These are phyloP conservation scores for Lophius americanus DNA, from an alignment of 2,797 vertebrate genomes.

Conservation along the genomic window DNA sequence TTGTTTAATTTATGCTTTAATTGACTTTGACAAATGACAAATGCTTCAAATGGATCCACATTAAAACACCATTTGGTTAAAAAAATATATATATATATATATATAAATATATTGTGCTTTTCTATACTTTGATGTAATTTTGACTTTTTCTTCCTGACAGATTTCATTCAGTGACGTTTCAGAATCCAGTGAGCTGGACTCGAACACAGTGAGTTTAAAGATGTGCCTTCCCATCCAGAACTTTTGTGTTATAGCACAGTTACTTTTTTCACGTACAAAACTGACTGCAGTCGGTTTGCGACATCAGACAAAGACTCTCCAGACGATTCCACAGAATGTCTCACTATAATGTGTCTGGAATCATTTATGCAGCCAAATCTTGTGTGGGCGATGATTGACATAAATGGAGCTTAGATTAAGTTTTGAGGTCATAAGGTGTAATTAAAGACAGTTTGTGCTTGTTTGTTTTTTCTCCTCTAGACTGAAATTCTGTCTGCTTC, in stretches of 20 bases:
- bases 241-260: not conserved
- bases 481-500: constrained; percentile 64
- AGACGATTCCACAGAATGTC: constrained; percentile 39
- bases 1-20: not conserved
- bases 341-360: constrained; percentile 36
- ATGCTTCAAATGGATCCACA: not conserved
- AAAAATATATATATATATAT: not conserved
- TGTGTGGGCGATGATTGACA: constrained; percentile 21
- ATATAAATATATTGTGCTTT: no score
- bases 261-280: constrained; percentile 23
- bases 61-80: not conserved
- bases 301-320: constrained; percentile 24
- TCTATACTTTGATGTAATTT: not conserved
- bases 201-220: constrained; percentile 71
- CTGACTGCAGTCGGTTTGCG: constrained; percentile 10
- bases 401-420: constrained; percentile 38
- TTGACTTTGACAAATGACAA: not conserved
- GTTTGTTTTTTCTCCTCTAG: constrained; percentile 51
- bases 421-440: constrained; percentile 32
- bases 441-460: constrained; percentile 50
- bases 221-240: not conserved
- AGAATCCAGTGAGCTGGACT: constrained; percentile 55
- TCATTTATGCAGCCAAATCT: constrained; percentile 31
- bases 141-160: constrained; percentile 50
- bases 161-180: constrained; percentile 56